These are phyloP conservation scores for Steatocranus sp. DNA, from an alignment of 2,797 vertebrate species.

Conservation along the genomic window DNA sequence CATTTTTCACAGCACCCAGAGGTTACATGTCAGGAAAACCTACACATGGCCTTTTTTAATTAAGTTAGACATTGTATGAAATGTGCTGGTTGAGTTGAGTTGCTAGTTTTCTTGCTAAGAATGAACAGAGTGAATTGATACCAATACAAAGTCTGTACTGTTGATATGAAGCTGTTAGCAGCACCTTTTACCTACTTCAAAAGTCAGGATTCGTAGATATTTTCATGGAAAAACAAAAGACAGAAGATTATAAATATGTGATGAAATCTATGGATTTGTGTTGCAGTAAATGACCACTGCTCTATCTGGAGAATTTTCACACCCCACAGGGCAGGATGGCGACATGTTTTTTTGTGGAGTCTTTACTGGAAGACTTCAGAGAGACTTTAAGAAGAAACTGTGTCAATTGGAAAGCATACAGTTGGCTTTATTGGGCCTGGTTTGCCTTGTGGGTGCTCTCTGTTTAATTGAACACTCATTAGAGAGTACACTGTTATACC, in stretches of 20 bases:
- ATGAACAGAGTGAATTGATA: background rate
- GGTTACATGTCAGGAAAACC: background rate
- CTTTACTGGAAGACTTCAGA: slow-evolving; percentile 13
- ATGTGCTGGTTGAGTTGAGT: background rate
- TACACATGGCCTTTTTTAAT: background rate
- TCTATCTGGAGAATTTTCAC: background rate
- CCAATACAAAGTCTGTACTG: background rate
- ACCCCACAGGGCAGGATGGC: background rate
- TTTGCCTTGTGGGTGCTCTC: slow-evolving; percentile 66
- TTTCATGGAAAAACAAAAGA: background rate
- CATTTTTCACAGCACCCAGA: background rate
- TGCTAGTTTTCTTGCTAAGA: background rate
- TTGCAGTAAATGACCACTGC: background rate
- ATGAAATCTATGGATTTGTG: background rate
- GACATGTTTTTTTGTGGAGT: slow-evolving; percentile 2
- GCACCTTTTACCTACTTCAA: background rate
- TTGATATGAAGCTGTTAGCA: background rate
- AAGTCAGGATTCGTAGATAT: background rate
- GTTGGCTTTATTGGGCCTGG: slow-evolving; percentile 40
- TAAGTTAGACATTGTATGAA: background rate
- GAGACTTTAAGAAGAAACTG: slow-evolving; percentile 34
- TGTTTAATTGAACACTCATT: slow-evolving; percentile 73
- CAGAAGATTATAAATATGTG: background rate
- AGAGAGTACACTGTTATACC: slow-evolving; percentile 66
- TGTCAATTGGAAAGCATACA: slow-evolving; percentile 57